phyloP scores from a whole-genome alignment of 2,797 vertebrate species.

The Gallinago stenura region DNA sequence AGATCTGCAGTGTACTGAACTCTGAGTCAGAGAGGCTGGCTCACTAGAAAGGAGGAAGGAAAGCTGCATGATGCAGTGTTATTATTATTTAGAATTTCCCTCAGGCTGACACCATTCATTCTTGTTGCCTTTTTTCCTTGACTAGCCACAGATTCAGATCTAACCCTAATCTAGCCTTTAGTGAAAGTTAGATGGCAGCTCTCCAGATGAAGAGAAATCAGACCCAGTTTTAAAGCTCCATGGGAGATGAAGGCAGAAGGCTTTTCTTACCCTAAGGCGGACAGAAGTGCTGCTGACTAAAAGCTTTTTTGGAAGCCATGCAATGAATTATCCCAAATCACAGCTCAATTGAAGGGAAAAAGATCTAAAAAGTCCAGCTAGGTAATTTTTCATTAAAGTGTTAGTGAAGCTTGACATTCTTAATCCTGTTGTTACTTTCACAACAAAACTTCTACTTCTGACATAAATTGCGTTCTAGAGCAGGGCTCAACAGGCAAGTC shows the following conservation, averaged over 20 bases:
- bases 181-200: background rate
- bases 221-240: conserved; percentile 17
- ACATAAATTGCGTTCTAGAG: background rate
- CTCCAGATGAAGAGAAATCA: conserved; percentile 2
- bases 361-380: conserved; percentile 13
- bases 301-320: conserved; percentile 31
- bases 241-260: conserved; percentile 1
- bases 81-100: background rate
- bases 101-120: background rate
- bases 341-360: conserved; percentile 43
- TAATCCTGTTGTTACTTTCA: background rate
- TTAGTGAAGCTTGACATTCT: conserved; percentile 25
- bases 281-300: conserved; percentile 37
- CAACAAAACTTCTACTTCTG: background rate
- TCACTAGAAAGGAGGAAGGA: background rate
- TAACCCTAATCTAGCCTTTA: background rate
- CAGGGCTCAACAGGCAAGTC: background rate
- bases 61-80: background rate
- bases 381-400: conserved; percentile 40
- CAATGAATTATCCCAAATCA: conserved; percentile 29
- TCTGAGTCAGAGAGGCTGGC: background rate
- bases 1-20: background rate
- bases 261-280: conserved; percentile 15
- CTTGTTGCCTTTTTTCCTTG: background rate
- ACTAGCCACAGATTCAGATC: background rate